These are phyloP conservation scores for Brenthis hecate DNA, from an alignment of 2,888 invertebrate genomes.

Conservation along the genomic window DNA sequence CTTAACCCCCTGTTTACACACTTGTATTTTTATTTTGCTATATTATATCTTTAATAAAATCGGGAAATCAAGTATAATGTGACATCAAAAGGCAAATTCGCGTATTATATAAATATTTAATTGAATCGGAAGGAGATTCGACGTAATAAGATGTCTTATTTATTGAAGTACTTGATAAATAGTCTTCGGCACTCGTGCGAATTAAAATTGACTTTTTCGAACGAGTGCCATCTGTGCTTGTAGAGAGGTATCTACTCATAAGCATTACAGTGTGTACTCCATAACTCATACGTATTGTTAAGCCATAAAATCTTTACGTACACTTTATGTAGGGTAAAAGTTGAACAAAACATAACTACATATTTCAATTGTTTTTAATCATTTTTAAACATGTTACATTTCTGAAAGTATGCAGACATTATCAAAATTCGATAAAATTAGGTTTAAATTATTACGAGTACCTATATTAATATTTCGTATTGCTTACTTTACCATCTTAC, in stretches of 20 bases:
- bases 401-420: no score
- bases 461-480: no score
- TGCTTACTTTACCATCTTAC: no score
- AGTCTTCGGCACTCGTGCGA: conserved; percentile 11
- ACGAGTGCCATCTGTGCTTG: conserved; percentile 12
- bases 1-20: conserved; percentile 24
- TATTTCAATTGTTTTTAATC: no score
- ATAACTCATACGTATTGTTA: no score
- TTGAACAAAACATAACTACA: no score
- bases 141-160: conserved; percentile 10
- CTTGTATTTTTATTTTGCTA: neutral
- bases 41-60: neutral
- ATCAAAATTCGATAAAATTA: no score
- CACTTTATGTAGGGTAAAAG: no score
- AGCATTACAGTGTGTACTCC: no score
- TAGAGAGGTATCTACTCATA: neutral
- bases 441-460: no score
- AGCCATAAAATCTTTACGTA: no score
- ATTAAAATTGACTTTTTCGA: conserved; percentile 10
- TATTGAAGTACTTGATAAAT: conserved; percentile 9
- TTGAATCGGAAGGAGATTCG: neutral
- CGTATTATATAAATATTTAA: neutral
- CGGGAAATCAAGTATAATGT: neutral
- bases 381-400: no score
- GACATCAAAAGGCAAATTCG: neutral